Percentiles rank a stretch among this genome's conserved stretches.
phyloP scores from a whole-genome alignment of 2,797 vertebrate species.

The Enteromius thamalakanensis region DNA sequence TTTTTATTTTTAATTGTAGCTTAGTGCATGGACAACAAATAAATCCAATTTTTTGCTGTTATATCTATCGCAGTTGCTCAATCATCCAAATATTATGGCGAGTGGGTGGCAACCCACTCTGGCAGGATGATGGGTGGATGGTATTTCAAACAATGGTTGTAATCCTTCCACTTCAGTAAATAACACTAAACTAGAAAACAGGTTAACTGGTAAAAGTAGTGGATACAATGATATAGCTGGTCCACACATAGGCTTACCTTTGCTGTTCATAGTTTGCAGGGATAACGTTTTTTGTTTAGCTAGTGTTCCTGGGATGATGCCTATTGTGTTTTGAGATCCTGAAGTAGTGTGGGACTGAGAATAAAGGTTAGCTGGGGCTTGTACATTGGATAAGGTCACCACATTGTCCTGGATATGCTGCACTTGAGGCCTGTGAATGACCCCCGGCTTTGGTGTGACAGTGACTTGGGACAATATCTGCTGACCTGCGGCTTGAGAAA shows the following conservation, averaged over 20 bases:
- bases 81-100: neutral
- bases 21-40: neutral
- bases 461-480: slow-evolving; percentile 35
- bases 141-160: neutral
- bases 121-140: neutral
- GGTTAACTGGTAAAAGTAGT: neutral
- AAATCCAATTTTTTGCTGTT: neutral
- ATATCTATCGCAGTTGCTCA: neutral
- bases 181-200: neutral
- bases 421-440: slow-evolving; percentile 65
- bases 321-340: slow-evolving; percentile 37
- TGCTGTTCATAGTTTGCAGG: slow-evolving; percentile 48
- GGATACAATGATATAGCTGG: neutral
- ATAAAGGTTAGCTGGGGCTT: slow-evolving; percentile 60
- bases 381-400: slow-evolving; percentile 60
- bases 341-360: slow-evolving; percentile 33
- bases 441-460: slow-evolving; percentile 57
- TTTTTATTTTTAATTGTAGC: neutral
- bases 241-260: slow-evolving; percentile 23
- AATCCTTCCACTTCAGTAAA: neutral
- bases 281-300: slow-evolving; percentile 49
- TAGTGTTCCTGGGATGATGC: neutral
- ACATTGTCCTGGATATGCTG: slow-evolving; percentile 63
- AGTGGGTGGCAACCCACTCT: neutral
- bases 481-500: slow-evolving; percentile 56